Conservation (phyloP, 2,797 vertebrate genomes). For the Malacoraja senta region DNA sequence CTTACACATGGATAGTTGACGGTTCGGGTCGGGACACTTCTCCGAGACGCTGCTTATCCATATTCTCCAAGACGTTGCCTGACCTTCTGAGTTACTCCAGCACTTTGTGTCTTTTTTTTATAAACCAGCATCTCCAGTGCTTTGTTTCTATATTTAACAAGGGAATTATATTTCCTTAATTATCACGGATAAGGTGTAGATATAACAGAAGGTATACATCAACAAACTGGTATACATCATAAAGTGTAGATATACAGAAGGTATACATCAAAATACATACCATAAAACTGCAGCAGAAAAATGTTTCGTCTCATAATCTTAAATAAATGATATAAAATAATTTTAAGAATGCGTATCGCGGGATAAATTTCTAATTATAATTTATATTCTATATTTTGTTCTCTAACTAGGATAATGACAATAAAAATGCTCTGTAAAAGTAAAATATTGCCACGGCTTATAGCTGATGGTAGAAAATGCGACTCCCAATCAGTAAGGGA, state of each 20-base stretch:
- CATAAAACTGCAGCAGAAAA: too few relatives aligned
- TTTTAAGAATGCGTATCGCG: background rate
- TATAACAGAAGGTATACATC: background rate
- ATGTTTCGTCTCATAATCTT: too few relatives aligned
- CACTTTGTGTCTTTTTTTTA: too few relatives aligned
- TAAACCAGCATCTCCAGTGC: too few relatives aligned
- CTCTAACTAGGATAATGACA: background rate
- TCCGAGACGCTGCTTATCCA: too few relatives aligned
- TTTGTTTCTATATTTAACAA: background rate
- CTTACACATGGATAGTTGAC: too few relatives aligned
- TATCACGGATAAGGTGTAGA: background rate
- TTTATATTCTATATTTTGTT: background rate
- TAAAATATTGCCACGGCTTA: background rate
- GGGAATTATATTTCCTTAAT: background rate
- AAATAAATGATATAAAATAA: background rate
- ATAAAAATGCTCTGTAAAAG: background rate
- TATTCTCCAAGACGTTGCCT: too few relatives aligned
- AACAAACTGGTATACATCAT: too few relatives aligned
- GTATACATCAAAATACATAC: too few relatives aligned
- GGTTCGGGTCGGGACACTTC: too few relatives aligned
- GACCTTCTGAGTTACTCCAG: too few relatives aligned
- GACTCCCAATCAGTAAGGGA: background rate
- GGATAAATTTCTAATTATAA: background rate
- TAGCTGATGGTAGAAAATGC: background rate
- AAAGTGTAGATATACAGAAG: too few relatives aligned